Conservation (phyloP, 2,888 invertebrate species). For the Entomobrya proxima region DNA sequence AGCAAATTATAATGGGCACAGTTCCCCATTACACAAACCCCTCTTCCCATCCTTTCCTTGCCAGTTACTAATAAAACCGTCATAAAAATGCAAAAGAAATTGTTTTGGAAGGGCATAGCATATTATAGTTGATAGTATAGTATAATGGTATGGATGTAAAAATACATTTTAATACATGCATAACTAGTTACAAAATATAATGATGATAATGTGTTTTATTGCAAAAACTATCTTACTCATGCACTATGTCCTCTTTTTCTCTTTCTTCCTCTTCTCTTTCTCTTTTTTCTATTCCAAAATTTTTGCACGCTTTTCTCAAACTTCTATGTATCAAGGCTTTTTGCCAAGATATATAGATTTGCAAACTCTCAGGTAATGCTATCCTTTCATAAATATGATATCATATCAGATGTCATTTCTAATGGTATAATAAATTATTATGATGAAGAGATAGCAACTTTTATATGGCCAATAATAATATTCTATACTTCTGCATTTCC, state of each 20-base stretch:
- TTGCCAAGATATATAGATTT: slow-evolving; percentile 67
- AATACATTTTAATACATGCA: no score
- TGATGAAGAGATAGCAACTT: neutral
- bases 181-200: neutral
- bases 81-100: no score
- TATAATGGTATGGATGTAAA: neutral
- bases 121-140: no score
- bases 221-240: slow-evolving; percentile 33
- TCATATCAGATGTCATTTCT: neutral
- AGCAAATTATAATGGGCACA: neutral
- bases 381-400: slow-evolving; percentile 43
- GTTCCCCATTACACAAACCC: neutral
- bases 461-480: neutral
- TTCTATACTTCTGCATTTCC: no score
- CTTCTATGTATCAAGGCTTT: slow-evolving; percentile 53
- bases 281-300: slow-evolving; percentile 19
- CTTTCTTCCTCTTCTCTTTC: slow-evolving; percentile 32
- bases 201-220: neutral
- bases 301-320: slow-evolving; percentile 56
- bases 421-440: neutral
- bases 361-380: slow-evolving; percentile 70
- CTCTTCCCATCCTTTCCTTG: neutral
- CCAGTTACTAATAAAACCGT: no score
- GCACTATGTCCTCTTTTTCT: slow-evolving; percentile 25
- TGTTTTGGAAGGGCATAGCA: no score